Percentiles rank a stretch among this genome's conserved stretches.
Conservation (phyloP, 1,140 invertebrate species). For the Zaprionus gabonicus region DNA sequence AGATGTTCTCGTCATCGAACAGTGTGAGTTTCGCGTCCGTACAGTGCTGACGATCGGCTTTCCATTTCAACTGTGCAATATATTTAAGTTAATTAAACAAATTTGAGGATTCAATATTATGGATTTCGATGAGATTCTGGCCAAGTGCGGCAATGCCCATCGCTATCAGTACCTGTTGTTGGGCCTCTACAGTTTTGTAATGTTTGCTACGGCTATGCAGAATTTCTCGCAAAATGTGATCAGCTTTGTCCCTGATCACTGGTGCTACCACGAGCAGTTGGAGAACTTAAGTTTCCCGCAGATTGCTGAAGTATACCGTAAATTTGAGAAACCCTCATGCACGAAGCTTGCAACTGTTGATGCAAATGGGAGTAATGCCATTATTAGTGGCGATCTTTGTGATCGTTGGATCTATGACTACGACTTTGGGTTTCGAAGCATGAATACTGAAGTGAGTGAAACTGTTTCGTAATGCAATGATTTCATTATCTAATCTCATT, state of each 20-base stretch:
- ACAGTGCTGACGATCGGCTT: constrained; percentile 54
- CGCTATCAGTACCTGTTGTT: constrained; percentile 87
- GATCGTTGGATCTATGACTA: constrained; percentile 85
- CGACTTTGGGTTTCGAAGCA: constrained; percentile 85
- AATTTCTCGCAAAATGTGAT: constrained; percentile 86
- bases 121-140: constrained; percentile 86
- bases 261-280: constrained; percentile 77
- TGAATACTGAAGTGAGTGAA: constrained; percentile 86
- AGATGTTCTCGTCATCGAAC: constrained; percentile 33
- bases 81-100: not conserved
- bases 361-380: constrained; percentile 36
- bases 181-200: constrained; percentile 85
- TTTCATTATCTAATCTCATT: constrained; percentile 6
- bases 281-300: constrained; percentile 53
- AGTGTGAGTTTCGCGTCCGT: constrained; percentile 62
- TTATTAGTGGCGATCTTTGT: constrained; percentile 65
- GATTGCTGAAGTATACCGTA: constrained; percentile 59
- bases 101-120: constrained; percentile 34
- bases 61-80: constrained; percentile 9
- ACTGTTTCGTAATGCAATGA: not conserved
- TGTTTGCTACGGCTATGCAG: constrained; percentile 85
- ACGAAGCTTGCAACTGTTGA: constrained; percentile 54
- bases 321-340: constrained; percentile 63
- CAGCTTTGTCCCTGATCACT: constrained; percentile 44
- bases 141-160: constrained; percentile 86